Conservation (phyloP, 2,113 vertebrate species). For the Plotosus lineatus region DNA sequence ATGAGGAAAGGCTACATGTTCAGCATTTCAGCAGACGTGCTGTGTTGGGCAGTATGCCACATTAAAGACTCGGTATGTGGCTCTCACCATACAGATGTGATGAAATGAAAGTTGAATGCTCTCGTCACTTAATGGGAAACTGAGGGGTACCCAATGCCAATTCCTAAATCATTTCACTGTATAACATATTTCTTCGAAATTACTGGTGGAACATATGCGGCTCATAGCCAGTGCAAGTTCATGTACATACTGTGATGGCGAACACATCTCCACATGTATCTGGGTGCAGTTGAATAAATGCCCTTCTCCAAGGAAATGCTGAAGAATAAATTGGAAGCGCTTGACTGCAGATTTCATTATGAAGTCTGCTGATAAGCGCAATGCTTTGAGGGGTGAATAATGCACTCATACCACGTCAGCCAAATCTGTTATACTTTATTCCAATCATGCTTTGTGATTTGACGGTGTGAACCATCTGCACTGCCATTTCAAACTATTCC, state of each 20-base stretch:
- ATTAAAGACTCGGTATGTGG: constrained; percentile 38
- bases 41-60: constrained; percentile 26
- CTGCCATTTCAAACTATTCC: constrained; percentile 25
- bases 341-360: constrained; percentile 57
- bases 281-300: constrained; percentile 40
- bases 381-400: constrained; percentile 41
- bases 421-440: constrained; percentile 42
- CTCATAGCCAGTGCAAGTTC: constrained; percentile 14
- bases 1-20: not conserved
- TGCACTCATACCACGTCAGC: constrained; percentile 30
- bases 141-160: constrained; percentile 31
- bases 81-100: constrained; percentile 10
- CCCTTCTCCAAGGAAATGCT: constrained; percentile 34
- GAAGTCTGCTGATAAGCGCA: constrained; percentile 50
- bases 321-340: constrained; percentile 51
- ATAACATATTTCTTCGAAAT: constrained; percentile 28
- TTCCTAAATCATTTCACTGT: constrained; percentile 28
- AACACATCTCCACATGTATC: constrained; percentile 31
- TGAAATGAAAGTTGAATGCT: constrained; percentile 4
- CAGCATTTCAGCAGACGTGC: constrained; percentile 31
- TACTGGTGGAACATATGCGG: constrained; percentile 40
- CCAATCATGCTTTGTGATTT: constrained; percentile 31
- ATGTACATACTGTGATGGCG: constrained; percentile 9
- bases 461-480: constrained; percentile 36
- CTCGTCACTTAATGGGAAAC: constrained; percentile 36